phyloP scores from a whole-genome alignment of 2,113 vertebrate genomes.

The Eretmochelys imbricata region DNA sequence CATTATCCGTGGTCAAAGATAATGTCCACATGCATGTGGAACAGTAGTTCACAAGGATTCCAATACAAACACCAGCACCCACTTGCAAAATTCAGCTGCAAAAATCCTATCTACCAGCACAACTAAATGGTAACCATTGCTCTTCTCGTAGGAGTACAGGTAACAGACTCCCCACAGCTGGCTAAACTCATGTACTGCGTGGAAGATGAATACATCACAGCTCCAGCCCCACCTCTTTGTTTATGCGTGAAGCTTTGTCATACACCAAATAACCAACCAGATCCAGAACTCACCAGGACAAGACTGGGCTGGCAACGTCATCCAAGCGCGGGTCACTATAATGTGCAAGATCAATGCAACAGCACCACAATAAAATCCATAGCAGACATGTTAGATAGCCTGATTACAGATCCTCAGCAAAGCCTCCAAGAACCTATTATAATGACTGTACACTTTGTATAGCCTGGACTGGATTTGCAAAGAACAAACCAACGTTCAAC shows the following conservation, averaged over 20 bases:
- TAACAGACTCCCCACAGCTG: neutral
- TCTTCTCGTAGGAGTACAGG: neutral
- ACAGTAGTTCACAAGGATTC: neutral
- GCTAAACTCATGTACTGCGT: rapidly evolving
- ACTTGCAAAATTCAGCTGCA: neutral
- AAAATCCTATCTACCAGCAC: neutral
- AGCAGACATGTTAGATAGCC: neutral
- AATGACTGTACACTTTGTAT: neutral
- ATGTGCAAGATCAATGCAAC: neutral
- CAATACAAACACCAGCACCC: neutral
- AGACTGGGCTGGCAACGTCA: neutral
- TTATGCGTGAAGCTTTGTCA: neutral
- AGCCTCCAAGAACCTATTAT: neutral
- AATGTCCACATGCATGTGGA: rapidly evolving
- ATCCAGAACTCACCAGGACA: neutral
- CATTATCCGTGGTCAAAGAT: neutral
- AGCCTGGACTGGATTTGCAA: neutral
- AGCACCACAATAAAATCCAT: neutral
- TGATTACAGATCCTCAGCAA: neutral
- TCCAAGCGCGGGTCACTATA: neutral
- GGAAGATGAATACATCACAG: neutral
- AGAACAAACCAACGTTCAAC: neutral
- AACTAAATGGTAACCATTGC: neutral
- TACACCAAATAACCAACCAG: neutral
- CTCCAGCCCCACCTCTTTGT: neutral